Base-by-base conservation (phyloP, 1,140 invertebrate species). In the Sesamia nonagrioides region DNA sequence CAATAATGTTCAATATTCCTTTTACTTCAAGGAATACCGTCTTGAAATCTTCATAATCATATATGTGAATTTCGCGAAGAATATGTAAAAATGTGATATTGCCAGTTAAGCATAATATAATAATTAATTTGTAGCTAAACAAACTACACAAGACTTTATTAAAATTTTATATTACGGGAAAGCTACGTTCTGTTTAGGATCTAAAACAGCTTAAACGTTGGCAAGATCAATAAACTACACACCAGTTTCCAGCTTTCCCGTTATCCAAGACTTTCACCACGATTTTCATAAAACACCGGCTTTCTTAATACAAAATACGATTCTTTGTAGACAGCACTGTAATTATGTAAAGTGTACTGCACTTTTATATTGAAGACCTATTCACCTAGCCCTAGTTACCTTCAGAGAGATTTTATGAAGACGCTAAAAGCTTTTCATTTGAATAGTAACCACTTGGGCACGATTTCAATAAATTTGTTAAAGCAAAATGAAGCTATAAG, bases 401-500 rank as follows among this genome's bases (percentile, higher is more conserved):
- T 72, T 72, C 40, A 2, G 17, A n/a, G 35, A 54, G 35, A 37
- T n/a, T 58, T 45, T 54, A 71, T 27, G 33, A 17, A 66, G 42
- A 48, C 74, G 74, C 74, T 77, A 63, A 40, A 77, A 66, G 84
- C 86, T 82, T 85, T 69, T 80, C 77, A 78, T 81, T 91, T 90
- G 78, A 82, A 83, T 69, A 78, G 71, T 78, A 76, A 74, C 81
- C 61, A 80, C 80, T 82, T 76, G 80, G 80, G 86, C 89, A 94
- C 92, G 92, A 91, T 87, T 91, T 91, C 91, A 88, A 94, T 94
- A 93, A 93, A 92, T 94, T 92, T 91, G 91, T 93, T 89, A 85
- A 88, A 90, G 85, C 82, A 84, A 93, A 94, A 94, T 93, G 90
- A 93, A 93, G 91, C 87, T 85, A 91, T 94, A 92, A 89, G 80